Evolutionary conservation across 2,888 invertebrate species (phyloP).

Genomic region (Catocala fraxini): DNA sequence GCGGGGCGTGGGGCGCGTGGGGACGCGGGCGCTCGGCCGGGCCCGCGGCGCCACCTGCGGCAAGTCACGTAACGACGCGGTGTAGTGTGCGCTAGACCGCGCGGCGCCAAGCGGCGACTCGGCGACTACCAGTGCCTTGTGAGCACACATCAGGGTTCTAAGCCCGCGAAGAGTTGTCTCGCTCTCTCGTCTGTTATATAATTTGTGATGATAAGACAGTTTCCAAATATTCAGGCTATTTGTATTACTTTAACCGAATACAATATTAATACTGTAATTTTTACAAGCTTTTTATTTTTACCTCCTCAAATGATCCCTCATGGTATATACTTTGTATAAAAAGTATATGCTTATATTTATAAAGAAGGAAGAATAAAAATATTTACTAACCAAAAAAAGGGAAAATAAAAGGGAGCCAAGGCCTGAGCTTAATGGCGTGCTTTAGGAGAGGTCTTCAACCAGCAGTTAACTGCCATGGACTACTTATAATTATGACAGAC

Average conservation of each 20-base stretch:
- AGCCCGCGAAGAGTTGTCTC: constrained; percentile 32
- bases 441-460: too few relatives aligned
- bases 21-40: not conserved
- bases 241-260: constrained; percentile 49
- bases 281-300: constrained; percentile 31
- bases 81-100: not conserved
- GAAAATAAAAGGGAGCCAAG: too few relatives aligned
- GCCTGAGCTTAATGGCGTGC: too few relatives aligned
- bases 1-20: constrained; percentile 9
- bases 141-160: constrained; percentile 32
- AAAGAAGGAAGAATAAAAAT: too few relatives aligned
- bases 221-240: constrained; percentile 42
- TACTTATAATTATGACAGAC: too few relatives aligned
- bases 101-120: constrained; percentile 11
- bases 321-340: not conserved
- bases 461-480: too few relatives aligned
- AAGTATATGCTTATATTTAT: too few relatives aligned
- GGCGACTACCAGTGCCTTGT: constrained; percentile 37
- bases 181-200: constrained; percentile 44
- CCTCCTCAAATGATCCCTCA: not conserved
- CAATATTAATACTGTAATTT: constrained; percentile 46
- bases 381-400: too few relatives aligned
- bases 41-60: constrained; percentile 1
- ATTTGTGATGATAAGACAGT: constrained; percentile 38
- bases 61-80: not conserved